Conservation (phyloP, 2,113 vertebrate species). For the Callionymus lyra region DNA sequence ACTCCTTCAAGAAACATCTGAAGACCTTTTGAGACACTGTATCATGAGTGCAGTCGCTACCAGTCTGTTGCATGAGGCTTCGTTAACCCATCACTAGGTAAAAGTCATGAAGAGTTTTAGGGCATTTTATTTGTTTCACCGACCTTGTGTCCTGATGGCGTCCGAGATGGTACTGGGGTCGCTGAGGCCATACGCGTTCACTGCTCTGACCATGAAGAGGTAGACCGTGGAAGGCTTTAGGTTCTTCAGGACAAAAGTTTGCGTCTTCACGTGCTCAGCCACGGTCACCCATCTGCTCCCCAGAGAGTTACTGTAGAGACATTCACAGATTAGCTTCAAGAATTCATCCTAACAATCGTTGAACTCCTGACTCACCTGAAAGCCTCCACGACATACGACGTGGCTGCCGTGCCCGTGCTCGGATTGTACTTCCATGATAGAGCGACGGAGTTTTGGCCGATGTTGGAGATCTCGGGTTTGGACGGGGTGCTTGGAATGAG, state of each 20-base stretch:
- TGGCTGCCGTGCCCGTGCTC: conserved; percentile 75
- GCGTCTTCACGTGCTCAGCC: conserved; percentile 86
- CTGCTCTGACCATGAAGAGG: conserved; percentile 92
- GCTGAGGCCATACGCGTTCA: conserved; percentile 89
- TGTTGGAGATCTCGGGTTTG: conserved; percentile 85
- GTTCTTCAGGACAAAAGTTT: conserved; percentile 80
- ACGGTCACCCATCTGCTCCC: conserved; percentile 95
- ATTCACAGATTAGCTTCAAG: background rate
- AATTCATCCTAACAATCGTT: background rate
- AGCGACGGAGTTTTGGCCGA: conserved; percentile 79
- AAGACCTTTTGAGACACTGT: too few relatives aligned
- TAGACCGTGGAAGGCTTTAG: conserved; percentile 92
- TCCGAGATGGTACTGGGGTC: conserved; percentile 96
- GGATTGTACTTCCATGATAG: conserved; percentile 85
- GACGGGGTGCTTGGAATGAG: conserved; percentile 86
- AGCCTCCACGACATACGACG: conserved; percentile 89
- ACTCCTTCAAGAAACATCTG: too few relatives aligned
- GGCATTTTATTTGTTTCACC: too few relatives aligned
- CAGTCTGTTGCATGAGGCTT: too few relatives aligned
- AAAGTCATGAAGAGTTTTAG: too few relatives aligned
- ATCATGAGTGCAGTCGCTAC: too few relatives aligned
- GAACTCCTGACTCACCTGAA: conserved; percentile 76
- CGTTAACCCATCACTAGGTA: too few relatives aligned
- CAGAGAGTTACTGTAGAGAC: conserved; percentile 74
- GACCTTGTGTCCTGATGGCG: conserved; percentile 91